Conservation (phyloP, 2,888 invertebrate genomes). For the Apeira syringaria region DNA sequence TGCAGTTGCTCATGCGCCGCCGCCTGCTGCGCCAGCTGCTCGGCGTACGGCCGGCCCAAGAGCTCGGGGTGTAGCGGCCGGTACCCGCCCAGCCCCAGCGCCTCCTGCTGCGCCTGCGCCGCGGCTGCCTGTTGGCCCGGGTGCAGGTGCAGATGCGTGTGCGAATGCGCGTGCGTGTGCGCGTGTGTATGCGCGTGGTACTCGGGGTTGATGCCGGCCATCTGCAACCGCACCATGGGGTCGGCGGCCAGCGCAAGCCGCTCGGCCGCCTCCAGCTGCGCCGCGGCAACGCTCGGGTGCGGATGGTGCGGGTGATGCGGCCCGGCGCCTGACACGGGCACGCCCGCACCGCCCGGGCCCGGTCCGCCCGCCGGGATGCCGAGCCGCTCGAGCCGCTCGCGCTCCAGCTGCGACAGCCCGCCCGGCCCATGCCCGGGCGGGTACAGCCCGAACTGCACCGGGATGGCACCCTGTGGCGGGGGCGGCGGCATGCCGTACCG, state of each 20-base stretch:
- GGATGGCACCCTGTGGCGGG: slow-evolving; percentile 86
- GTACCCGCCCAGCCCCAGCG: slow-evolving; percentile 71
- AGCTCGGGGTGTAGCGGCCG: slow-evolving; percentile 90
- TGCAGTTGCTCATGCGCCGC: slow-evolving; percentile 94
- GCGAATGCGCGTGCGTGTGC: slow-evolving; percentile 95
- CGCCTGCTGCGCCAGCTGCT: slow-evolving; percentile 90
- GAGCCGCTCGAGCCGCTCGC: slow-evolving; percentile 93
- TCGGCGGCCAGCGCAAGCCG: slow-evolving; percentile 93
- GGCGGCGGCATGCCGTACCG: slow-evolving; percentile 87
- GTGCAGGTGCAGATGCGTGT: slow-evolving; percentile 92
- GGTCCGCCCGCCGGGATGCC: slow-evolving; percentile 87
- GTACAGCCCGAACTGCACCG: slow-evolving; percentile 89
- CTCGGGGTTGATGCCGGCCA: slow-evolving; percentile 95
- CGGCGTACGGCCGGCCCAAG: slow-evolving; percentile 91
- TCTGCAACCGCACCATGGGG: slow-evolving; percentile 96
- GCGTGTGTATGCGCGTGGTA: slow-evolving; percentile 97
- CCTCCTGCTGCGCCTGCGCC: slow-evolving; percentile 86
- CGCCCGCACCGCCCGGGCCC: slow-evolving; percentile 68
- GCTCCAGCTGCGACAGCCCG: slow-evolving; percentile 91
- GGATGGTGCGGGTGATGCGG: slow-evolving; percentile 84
- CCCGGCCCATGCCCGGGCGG: slow-evolving; percentile 88
- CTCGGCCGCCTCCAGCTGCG: slow-evolving; percentile 90
- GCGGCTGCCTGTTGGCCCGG: slow-evolving; percentile 88
- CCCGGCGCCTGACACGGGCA: slow-evolving; percentile 65
- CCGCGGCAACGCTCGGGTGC: slow-evolving; percentile 78